These are phyloP conservation scores for Calonectris borealis DNA, from an alignment of 2,113 vertebrate genomes.

Conservation along the genomic window DNA sequence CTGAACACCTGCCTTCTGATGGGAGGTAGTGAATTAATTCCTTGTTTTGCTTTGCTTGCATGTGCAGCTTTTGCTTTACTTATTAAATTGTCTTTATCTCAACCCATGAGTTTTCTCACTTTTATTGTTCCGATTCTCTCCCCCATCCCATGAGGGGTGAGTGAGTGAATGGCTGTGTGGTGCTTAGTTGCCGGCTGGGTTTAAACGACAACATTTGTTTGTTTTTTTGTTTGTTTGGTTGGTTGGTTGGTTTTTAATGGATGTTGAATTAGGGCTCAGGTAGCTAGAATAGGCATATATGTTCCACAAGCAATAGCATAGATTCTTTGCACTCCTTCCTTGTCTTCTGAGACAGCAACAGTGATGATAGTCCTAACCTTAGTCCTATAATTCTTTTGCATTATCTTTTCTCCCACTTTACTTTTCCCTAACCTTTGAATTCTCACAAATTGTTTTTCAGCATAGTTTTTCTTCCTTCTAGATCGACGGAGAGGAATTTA, in stretches of 20 bases:
- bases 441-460: not conserved
- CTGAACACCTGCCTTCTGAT: no score
- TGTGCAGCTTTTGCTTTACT: no score
- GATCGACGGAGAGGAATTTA: not conserved
- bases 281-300: not conserved
- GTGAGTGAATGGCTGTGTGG: no score
- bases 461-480: not conserved
- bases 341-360: not conserved
- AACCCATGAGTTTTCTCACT: no score
- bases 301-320: not conserved
- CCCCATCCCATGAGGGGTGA: no score
- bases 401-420: not conserved
- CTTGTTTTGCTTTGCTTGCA: no score
- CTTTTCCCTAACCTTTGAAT: not conserved
- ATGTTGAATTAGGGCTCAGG: not conserved
- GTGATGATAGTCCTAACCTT: not conserved
- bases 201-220: not conserved
- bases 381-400: not conserved
- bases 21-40: no score
- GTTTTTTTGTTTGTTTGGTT: not conserved
- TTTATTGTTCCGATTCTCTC: no score
- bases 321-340: not conserved
- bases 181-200: no score
- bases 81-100: no score
- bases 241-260: not conserved